phyloP scores from a whole-genome alignment of 2,888 invertebrate species.

The Argyresthia goedartella region DNA sequence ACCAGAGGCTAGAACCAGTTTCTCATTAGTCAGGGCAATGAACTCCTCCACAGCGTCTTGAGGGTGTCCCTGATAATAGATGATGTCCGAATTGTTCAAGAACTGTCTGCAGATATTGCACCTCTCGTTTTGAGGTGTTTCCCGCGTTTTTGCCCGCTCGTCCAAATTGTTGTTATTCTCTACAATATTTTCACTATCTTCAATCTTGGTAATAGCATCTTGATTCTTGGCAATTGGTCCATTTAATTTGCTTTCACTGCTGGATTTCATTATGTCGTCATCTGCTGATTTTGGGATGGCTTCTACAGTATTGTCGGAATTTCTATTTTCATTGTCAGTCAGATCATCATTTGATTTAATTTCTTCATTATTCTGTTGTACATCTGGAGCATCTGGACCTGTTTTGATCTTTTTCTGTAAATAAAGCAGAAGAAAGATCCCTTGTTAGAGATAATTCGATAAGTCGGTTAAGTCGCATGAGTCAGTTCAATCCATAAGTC shows the following conservation, averaged over 20 bases:
- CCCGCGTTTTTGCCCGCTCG: constrained; percentile 6
- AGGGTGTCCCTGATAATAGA: constrained; percentile 81
- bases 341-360: neutral
- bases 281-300: too few relatives aligned
- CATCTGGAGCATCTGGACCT: constrained; percentile 9
- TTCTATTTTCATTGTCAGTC: neutral
- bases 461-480: too few relatives aligned
- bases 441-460: neutral
- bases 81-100: constrained; percentile 57
- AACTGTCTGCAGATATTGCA: constrained; percentile 58
- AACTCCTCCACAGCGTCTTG: constrained; percentile 82
- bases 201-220: neutral
- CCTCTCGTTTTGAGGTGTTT: constrained; percentile 33
- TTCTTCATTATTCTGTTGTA: neutral
- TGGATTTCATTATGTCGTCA: too few relatives aligned
- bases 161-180: constrained; percentile 6
- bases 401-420: constrained; percentile 34
- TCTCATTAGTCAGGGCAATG: constrained; percentile 80
- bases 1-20: constrained; percentile 79
- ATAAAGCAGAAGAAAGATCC: neutral
- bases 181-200: neutral
- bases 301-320: neutral
- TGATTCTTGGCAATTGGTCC: neutral
- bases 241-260: neutral
- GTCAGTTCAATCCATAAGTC: too few relatives aligned